Evolutionary conservation across 2,888 invertebrate genomes (phyloP).

Genomic region (Sinopyrophorus schimmeli): DNA sequence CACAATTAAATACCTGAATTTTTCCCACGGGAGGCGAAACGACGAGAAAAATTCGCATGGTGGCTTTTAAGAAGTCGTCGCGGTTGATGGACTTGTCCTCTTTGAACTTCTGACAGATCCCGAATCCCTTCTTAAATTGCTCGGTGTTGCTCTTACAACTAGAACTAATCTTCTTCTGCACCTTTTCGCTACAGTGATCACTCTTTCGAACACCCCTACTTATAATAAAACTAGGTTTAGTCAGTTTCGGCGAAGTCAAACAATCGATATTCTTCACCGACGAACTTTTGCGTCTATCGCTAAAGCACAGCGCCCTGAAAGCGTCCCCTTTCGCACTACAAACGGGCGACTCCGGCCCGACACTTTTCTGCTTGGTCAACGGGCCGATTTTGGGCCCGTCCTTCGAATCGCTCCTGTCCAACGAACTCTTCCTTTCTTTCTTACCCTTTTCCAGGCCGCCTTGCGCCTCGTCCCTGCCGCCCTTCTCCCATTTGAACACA

Average conservation of each 20-base stretch:
- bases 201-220: conserved; percentile 52
- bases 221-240: conserved; percentile 34
- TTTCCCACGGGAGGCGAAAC: conserved; percentile 70
- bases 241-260: conserved; percentile 36
- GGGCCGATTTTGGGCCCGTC: conserved; percentile 29
- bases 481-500: conserved; percentile 43
- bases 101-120: conserved; percentile 34
- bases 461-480: conserved; percentile 36
- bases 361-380: conserved; percentile 49
- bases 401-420: conserved; percentile 28
- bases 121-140: conserved; percentile 35
- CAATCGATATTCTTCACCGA: conserved; percentile 45
- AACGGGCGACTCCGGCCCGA: conserved; percentile 43
- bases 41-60: conserved; percentile 74
- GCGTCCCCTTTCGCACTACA: conserved; percentile 36
- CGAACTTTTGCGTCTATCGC: conserved; percentile 47
- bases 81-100: conserved; percentile 55
- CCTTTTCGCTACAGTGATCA: conserved; percentile 47
- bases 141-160: conserved; percentile 43
- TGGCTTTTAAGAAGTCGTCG: conserved; percentile 71
- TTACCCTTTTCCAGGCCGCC: conserved; percentile 35
- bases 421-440: conserved; percentile 48
- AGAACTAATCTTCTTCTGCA: conserved; percentile 43
- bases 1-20: conserved; percentile 65
- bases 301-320: conserved; percentile 48